Percentiles rank a stretch among this genome's conserved stretches.
Evolutionary conservation across 2,797 vertebrate genomes (phyloP).

Genomic region (Pseudochaenichthys georgianus): DNA sequence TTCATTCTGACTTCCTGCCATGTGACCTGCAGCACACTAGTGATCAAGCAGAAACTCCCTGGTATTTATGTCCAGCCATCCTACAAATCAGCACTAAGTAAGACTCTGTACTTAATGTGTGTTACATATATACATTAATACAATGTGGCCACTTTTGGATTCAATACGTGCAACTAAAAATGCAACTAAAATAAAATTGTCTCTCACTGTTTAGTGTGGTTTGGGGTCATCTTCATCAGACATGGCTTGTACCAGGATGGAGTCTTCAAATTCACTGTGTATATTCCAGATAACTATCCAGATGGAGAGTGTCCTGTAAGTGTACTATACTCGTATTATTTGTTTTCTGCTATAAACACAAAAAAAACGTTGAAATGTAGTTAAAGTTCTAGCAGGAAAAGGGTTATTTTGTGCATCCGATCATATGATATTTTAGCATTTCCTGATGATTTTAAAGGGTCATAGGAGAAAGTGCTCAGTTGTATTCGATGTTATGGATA

Average conservation of each 20-base stretch:
- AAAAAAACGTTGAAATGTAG: not conserved
- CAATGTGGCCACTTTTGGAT: not conserved
- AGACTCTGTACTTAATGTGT: slow-evolving; percentile 63
- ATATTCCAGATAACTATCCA: slow-evolving; percentile 99
- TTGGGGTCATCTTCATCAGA: slow-evolving; percentile 98
- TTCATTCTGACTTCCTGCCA: slow-evolving; percentile 33
- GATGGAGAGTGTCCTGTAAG: slow-evolving; percentile 98
- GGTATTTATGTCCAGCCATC: slow-evolving; percentile 99
- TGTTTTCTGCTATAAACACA: not conserved
- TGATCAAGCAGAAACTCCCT: slow-evolving; percentile 97
- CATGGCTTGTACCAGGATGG: slow-evolving; percentile 98
- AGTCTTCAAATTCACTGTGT: slow-evolving; percentile 99
- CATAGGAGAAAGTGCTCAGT: not conserved
- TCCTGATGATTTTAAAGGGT: not conserved
- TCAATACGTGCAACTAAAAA: not conserved
- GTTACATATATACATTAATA: not conserved
- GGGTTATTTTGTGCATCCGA: not conserved
- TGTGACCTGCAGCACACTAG: slow-evolving; percentile 89
- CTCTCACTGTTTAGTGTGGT: slow-evolving; percentile 90
- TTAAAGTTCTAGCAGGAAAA: not conserved
- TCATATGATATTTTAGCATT: not conserved
- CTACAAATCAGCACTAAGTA: slow-evolving; percentile 96
- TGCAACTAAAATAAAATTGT: not conserved
- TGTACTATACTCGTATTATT: slow-evolving; percentile 20
- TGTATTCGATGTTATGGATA: not conserved